Evolutionary conservation across 2,888 invertebrate species (phyloP), one percentile per base, ranked within the genome.

Genomic region (Leptinotarsa rubiginosa): DNA sequence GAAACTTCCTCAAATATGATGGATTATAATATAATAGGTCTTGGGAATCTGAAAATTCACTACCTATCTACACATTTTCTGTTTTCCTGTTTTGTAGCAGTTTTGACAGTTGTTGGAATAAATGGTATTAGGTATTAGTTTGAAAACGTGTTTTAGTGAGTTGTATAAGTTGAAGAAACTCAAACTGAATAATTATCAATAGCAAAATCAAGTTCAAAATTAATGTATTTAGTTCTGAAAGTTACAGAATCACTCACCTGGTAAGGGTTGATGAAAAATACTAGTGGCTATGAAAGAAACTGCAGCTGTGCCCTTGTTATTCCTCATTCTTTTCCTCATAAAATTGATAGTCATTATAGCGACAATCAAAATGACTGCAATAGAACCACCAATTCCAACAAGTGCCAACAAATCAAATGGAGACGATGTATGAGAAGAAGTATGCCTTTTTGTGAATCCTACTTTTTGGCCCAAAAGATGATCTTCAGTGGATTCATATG

Each of bases 181-280:
- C 41, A 41, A 41, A 10, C 10, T 41, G 41, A 41, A 41, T 41
- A 10, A 41, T 41, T 7, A 31, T 31, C 1, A 31, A 31, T 31
- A 31, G 25, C 25, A 31, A 31, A 31, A 31, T 31, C 5, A 31
- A 31, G 10, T 31, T 31, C 10, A 31, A 31, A 65, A n/a, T 56
- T 31, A 2, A 54, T 68, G 7, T n/a, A 10, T 16, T n/a, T 2
- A 4, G 4, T 56, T 2, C 16, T 65, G 49, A 49, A 47, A 56
- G 47, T 65, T 15, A 41, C 10, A 56, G 41, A n/a, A 65, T 59
- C 16, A 71, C 74, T 84, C 86, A 91, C 91, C 91, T 85, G 91
- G 91, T 75, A 91, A 84, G 5, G 91, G 91, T 31, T 90, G 89
- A 79, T 91, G 90, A 75, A 91, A 91, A 69, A 90, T 90, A 80